phyloP scores from a whole-genome alignment of 2,113 vertebrate species.

The Oplegnathus fasciatus region DNA sequence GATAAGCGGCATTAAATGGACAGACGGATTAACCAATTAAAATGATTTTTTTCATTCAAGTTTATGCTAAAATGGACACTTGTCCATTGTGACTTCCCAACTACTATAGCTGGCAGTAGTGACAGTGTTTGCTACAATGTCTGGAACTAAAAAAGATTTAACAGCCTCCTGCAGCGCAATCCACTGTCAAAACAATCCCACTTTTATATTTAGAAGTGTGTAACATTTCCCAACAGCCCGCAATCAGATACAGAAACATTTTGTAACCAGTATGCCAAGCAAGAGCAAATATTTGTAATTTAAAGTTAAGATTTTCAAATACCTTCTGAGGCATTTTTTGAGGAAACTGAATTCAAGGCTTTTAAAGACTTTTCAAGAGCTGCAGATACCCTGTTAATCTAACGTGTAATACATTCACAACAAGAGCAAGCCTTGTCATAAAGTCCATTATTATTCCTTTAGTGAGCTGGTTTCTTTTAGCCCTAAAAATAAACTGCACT shows the following conservation, averaged over 20 bases:
- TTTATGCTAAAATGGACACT: background rate
- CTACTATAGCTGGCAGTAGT: background rate
- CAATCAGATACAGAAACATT: background rate
- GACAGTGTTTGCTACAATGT: background rate
- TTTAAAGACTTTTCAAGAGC: background rate
- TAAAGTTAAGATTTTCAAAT: background rate
- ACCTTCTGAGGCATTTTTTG: background rate
- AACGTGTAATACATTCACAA: background rate
- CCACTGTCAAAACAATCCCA: background rate
- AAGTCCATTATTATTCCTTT: constrained; percentile 2
- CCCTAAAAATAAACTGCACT: constrained; percentile 69
- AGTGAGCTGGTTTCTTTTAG: constrained; percentile 30
- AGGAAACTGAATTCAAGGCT: background rate
- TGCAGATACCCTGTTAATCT: background rate
- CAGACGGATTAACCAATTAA: background rate
- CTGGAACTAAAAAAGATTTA: background rate
- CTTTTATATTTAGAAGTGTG: background rate
- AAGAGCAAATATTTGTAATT: background rate
- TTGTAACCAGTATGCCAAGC: background rate
- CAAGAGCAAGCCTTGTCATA: background rate
- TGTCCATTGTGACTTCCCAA: background rate
- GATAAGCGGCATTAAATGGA: background rate
- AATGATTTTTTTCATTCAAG: background rate
- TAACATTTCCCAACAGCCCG: background rate
- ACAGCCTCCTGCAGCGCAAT: background rate